phyloP scores from a whole-genome alignment of 2,797 vertebrate genomes.

The Pangasius larnaudii region DNA sequence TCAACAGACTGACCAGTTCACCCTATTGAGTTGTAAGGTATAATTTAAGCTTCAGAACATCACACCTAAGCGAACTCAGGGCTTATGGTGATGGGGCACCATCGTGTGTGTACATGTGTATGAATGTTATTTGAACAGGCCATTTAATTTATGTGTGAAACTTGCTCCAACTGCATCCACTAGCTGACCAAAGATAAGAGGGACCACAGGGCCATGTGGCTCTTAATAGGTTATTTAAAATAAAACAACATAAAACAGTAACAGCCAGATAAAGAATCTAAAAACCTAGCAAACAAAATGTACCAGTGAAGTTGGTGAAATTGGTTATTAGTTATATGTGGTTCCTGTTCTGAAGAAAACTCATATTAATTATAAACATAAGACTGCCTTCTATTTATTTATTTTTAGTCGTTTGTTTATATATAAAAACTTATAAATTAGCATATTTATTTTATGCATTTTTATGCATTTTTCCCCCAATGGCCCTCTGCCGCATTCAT shows the following conservation, averaged over 20 bases:
- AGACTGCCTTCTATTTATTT: neutral
- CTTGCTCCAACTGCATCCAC: neutral
- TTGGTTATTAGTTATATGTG: neutral
- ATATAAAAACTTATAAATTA: neutral
- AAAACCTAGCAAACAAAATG: neutral
- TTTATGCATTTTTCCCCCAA: neutral
- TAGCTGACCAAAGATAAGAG: neutral
- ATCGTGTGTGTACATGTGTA: neutral
- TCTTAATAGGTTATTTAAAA: neutral
- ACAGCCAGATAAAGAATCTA: neutral
- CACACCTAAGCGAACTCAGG: neutral
- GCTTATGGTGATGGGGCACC: neutral
- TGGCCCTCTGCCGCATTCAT: neutral
- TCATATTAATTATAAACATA: neutral
- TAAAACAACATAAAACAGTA: neutral
- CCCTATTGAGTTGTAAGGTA: neutral
- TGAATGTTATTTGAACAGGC: neutral
- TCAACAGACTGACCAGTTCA: neutral
- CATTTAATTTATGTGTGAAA: neutral
- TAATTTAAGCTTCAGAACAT: neutral
- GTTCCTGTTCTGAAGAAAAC: neutral
- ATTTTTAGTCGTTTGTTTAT: neutral
- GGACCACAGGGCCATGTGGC: neutral
- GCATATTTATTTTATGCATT: neutral
- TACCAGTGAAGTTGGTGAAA: neutral